phyloP scores from a whole-genome alignment of 2,888 invertebrate genomes.

The Andrena hattorfiana region DNA sequence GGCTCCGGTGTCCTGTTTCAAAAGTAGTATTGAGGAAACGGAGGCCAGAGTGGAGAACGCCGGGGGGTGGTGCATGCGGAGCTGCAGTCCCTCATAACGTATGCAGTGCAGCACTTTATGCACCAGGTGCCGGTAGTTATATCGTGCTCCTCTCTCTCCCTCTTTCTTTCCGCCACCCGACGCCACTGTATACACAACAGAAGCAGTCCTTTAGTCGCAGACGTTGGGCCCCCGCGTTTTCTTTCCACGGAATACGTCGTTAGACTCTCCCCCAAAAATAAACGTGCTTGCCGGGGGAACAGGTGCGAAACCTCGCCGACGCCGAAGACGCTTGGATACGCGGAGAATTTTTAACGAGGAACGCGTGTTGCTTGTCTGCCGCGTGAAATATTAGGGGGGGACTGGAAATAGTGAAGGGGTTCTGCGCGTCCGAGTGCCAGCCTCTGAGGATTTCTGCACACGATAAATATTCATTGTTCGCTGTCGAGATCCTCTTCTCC shows the following conservation, averaged over 20 bases:
- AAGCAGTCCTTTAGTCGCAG: conserved; percentile 39
- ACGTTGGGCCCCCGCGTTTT: conserved; percentile 59
- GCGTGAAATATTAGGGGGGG: conserved; percentile 24
- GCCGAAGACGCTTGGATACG: conserved; percentile 42
- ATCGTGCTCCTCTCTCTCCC: conserved; percentile 72
- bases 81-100: conserved; percentile 68
- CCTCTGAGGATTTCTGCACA: neutral
- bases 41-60: conserved; percentile 57
- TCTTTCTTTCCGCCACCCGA: conserved; percentile 7
- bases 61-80: conserved; percentile 57
- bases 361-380: conserved; percentile 46
- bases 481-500: neutral
- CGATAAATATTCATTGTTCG: conserved; percentile 53
- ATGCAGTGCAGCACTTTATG: conserved; percentile 74
- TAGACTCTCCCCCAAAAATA: conserved; percentile 63
- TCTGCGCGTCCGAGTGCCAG: neutral
- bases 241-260: conserved; percentile 63
- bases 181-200: conserved; percentile 32
- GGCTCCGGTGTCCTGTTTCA: neutral
- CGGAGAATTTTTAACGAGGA: conserved; percentile 66
- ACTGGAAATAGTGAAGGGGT: conserved; percentile 23
- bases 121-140: conserved; percentile 80
- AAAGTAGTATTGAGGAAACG: conserved; percentile 44
- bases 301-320: conserved; percentile 66
- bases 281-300: conserved; percentile 54